A percentile compares a stretch with the other conserved stretches of the same genome.
phyloP scores from a whole-genome alignment of 2,113 vertebrate genomes.

The Cyprinodon brontotheroides region DNA sequence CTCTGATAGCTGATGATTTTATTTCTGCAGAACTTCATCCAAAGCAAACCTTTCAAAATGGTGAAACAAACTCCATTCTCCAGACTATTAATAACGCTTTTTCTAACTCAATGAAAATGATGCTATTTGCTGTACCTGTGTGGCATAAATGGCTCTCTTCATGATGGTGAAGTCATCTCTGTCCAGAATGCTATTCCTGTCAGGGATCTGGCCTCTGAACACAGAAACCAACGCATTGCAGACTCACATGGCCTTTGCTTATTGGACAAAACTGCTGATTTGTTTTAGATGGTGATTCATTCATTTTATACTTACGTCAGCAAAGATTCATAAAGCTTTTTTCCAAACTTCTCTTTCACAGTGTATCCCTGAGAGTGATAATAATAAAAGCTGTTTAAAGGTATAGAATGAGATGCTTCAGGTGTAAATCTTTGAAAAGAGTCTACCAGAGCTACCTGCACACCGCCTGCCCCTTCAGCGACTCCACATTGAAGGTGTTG shows the following conservation, averaged over 20 bases:
- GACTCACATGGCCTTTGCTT: background rate
- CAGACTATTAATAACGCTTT: too few species aligned
- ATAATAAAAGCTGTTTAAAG: background rate
- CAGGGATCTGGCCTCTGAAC: slow-evolving; percentile 91
- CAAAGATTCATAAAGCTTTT: slow-evolving; percentile 91
- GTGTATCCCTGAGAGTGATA: slow-evolving; percentile 84
- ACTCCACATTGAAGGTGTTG: slow-evolving; percentile 98
- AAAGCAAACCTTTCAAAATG: too few species aligned
- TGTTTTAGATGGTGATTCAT: too few species aligned
- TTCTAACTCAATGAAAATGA: background rate
- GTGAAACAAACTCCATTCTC: too few species aligned
- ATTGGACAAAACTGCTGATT: too few species aligned
- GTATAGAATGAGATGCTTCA: background rate
- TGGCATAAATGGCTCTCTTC: slow-evolving; percentile 97
- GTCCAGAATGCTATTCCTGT: slow-evolving; percentile 93
- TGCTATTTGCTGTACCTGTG: slow-evolving; percentile 76
- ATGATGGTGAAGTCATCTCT: slow-evolving; percentile 94
- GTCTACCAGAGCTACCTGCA: slow-evolving; percentile 94
- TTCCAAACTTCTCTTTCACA: slow-evolving; percentile 94
- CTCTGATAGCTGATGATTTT: too few species aligned
- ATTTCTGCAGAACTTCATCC: too few species aligned
- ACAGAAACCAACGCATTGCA: background rate
- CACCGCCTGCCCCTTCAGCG: slow-evolving; percentile 93
- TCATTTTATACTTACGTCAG: slow-evolving; percentile 81
- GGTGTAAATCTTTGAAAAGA: background rate